Evolutionary conservation across 2,797 vertebrate genomes (phyloP), one percentile per base, ranked within the genome.

Genomic region (Enteromius radiatus): DNA sequence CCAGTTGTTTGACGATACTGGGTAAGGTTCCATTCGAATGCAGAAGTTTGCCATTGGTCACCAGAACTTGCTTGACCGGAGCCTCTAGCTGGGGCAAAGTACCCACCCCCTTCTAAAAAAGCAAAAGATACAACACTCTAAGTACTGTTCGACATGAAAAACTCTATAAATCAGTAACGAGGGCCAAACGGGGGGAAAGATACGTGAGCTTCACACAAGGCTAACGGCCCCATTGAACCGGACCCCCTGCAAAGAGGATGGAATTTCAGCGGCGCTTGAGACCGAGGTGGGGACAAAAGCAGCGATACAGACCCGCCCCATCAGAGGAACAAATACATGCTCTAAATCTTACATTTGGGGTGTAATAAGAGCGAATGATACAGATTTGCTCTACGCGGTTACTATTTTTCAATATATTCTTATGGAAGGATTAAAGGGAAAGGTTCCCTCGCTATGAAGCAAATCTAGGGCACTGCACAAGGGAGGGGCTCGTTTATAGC

Each of bases 11-110:
- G 92, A 92, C 86, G 36, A 95, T 95, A 83, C 94, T 94, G 82
- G 95, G 95, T 87, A 96, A 88, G 86, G 93, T 95, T 89, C 87
- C 93, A 84, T 95, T 94, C 0, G 92, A 91, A 83, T 94, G 93
- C 82, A 93, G 93, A 80, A 93, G 93, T 92, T 94, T 95, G 91
- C 93, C 93, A 89, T 95, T 94, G 90, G 92, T 93, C 91, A 95
- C 94, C 89, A 95, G 89, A 86, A 95, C 91, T 86, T 95, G 94
- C 89, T 95, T 93, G 86, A 94, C 89, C 0, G 93, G 92, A 8
- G 93, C 93, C 70, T 95, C 94, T 12, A 95, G 93, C 86, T 94
- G 94, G 85, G 95, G 94, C 87, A 95, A 82, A 11, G 91, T 92
- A 52, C 91, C 94, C 19, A 92, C 88, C 41, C 89, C 88, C 23